phyloP scores from a whole-genome alignment of 2,888 invertebrate genomes.

The Liopterus haemorrhoidalis region DNA sequence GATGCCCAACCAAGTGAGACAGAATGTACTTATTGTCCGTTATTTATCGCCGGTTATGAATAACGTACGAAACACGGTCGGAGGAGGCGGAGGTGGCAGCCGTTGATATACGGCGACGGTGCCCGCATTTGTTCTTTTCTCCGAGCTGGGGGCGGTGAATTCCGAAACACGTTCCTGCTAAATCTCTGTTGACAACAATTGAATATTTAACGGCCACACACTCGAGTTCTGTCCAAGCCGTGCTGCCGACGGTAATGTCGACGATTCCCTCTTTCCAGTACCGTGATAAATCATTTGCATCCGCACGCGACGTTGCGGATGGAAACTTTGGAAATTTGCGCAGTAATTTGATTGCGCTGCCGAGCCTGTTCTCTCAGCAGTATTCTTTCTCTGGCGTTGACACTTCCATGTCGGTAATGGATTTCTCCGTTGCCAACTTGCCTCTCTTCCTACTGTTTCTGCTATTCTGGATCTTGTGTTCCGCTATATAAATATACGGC shows the following conservation, averaged over 20 bases:
- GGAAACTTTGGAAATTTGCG: background rate
- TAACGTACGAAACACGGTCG: background rate
- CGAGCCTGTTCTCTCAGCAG: background rate
- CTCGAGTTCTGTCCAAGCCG: too few relatives aligned
- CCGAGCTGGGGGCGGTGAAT: conserved; percentile 17
- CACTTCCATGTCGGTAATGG: conserved; percentile 9
- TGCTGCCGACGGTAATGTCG: conserved; percentile 8
- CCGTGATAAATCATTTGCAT: conserved; percentile 23
- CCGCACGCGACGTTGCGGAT: conserved; percentile 5
- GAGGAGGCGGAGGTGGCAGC: too few relatives aligned
- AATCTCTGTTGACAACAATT: conserved; percentile 25
- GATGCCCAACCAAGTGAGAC: too few relatives aligned
- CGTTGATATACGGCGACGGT: too few relatives aligned
- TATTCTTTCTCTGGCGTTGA: background rate
- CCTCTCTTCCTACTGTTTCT: too few relatives aligned
- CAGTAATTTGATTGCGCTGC: conserved; percentile 15
- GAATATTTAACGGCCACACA: conserved; percentile 25
- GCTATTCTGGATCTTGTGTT: too few relatives aligned
- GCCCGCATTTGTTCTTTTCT: too few relatives aligned
- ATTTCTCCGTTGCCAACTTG: conserved; percentile 11
- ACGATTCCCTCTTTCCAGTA: conserved; percentile 3
- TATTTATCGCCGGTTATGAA: conserved; percentile 9
- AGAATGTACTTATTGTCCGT: too few relatives aligned
- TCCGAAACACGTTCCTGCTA: conserved; percentile 18
- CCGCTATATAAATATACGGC: too few relatives aligned